These are phyloP conservation scores for Priocnemis perturbator DNA, from an alignment of 2,888 invertebrate genomes.

Conservation along the genomic window DNA sequence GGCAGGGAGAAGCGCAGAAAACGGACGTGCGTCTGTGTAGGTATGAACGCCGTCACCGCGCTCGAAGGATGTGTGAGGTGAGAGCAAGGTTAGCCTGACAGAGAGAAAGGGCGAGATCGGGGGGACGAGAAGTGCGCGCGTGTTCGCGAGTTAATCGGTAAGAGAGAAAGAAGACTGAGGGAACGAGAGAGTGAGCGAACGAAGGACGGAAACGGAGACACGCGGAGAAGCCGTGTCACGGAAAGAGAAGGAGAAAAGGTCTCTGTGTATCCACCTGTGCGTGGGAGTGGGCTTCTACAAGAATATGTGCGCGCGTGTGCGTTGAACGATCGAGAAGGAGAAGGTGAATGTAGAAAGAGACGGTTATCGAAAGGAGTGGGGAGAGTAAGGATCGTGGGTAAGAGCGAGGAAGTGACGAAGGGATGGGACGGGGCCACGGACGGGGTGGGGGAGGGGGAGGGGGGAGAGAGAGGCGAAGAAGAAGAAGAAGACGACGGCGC, in stretches of 20 bases:
- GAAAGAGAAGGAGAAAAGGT: slow-evolving; percentile 8
- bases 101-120: slow-evolving; percentile 11
- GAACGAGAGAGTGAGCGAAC: background rate
- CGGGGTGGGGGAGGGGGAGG: slow-evolving; percentile 12
- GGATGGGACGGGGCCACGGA: slow-evolving; percentile 34
- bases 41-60: slow-evolving; percentile 1
- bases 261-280: slow-evolving; percentile 4
- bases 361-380: slow-evolving; percentile 10
- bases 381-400: slow-evolving; percentile 7
- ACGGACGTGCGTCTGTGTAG: background rate
- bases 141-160: slow-evolving; percentile 24
- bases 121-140: slow-evolving; percentile 15
- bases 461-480: slow-evolving; percentile 26
- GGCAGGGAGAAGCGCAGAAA: slow-evolving; percentile 6
- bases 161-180: slow-evolving; percentile 16
- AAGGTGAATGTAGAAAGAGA: slow-evolving; percentile 17
- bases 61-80: background rate
- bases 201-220: slow-evolving; percentile 7
- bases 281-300: slow-evolving; percentile 29
- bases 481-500: slow-evolving; percentile 24
- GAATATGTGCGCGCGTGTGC: slow-evolving; percentile 12
- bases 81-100: background rate
- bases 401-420: slow-evolving; percentile 9
- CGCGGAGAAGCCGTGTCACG: background rate
- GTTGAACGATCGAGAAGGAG: slow-evolving; percentile 1